Evolutionary conservation across 2,888 invertebrate species (phyloP), one percentile per base, ranked within the genome.

Genomic region (Pelosia muscerda): DNA sequence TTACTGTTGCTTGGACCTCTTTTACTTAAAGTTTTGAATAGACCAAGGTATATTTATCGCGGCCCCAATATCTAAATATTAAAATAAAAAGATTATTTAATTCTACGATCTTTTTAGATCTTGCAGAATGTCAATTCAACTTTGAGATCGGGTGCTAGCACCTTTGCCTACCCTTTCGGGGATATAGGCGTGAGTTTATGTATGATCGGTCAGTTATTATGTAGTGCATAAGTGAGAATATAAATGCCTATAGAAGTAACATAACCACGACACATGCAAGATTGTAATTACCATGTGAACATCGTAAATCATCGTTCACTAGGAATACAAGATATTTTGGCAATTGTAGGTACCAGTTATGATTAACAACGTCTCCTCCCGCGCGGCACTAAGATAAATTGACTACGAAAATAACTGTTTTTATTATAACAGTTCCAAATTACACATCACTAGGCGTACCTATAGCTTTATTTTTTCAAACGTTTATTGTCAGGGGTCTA

Each of bases 251-350:
- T 77, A 75, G 72, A 75, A 85, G 78, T 84, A 84, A 85, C 82
- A 85, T 73, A 79, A 82, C 84, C 84, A 84, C 81, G 74, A 80
- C 72, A 72, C 72, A 83, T 83, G 81, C 81, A 84, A 84, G 78
- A 82, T 79, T 78, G 75, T 90, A 90, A 92, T 91, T 90, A 92
- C 85, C 88, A 86, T 86, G 79, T 78, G 78, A 28, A 49, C 80
- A 81, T 81, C 85, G 90, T 92, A 90, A 92, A 92, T 92, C 92
- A 92, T 79, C 76, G 78, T 80, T 84, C 84, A 86, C 84, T 85
- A 87, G 84, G 85, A 88, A 87, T 87, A 91, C 89, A 86, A 88
- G 92, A 91, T 92, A 91, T 92, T 93, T 94, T 93, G 93, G 92
- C 93, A 92, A 92, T 93, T 84, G 85, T n/a, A n/a, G n/a, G n/a